Evolutionary conservation across 2,797 vertebrate genomes (phyloP), one percentile per base, ranked within the genome.

Genomic region (Peromyscus melanophrys): DNA sequence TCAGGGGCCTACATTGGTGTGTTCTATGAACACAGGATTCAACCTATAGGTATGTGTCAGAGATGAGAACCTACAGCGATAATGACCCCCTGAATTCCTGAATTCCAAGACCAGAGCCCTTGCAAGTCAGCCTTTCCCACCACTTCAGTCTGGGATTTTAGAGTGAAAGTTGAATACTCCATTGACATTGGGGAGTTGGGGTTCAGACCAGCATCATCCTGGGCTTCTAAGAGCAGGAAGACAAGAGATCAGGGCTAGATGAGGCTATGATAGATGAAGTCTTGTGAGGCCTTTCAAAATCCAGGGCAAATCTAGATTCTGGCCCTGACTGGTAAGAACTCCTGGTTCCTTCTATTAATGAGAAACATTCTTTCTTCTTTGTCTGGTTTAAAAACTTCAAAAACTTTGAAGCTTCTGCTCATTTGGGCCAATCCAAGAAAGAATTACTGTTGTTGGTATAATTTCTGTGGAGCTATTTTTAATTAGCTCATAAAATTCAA

Each of bases 401-500:
- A 86, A 93, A 80, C 76, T n/a, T 80, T 93, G 52, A 25, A 73
- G 57, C 65, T 92, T 96, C 27, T 76, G 31, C 9, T 94, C 23
- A 83, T 71, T 92, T 92, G 65, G 46, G 34, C 3, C 82, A 91
- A 69, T 21, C 17, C 6, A 80, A 89, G 75, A 89, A 21, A 69
- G 14, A 89, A 2, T n/a, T 40, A 46, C 55, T 75, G 17, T 19
- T 83, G 83, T 83, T 69, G 52, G 7, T 80, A 10, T 89, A 23
- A 89, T 87, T 96, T 96, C 52, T 92, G 21, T 93, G 29, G 73
- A 81, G 3, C 21, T 49, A 34, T 92, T 94, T 78, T 69, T 12
- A 78, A 80, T 21, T 80, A 77, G 43, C 37, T 82, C 46, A 94
- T 89, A 80, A 52, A 67, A 55, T 95, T 87, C 55, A 52, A 90